These are phyloP conservation scores for Tonatia bakeri DNA, from an alignment of 2,113 vertebrate genomes.

Conservation along the genomic window DNA sequence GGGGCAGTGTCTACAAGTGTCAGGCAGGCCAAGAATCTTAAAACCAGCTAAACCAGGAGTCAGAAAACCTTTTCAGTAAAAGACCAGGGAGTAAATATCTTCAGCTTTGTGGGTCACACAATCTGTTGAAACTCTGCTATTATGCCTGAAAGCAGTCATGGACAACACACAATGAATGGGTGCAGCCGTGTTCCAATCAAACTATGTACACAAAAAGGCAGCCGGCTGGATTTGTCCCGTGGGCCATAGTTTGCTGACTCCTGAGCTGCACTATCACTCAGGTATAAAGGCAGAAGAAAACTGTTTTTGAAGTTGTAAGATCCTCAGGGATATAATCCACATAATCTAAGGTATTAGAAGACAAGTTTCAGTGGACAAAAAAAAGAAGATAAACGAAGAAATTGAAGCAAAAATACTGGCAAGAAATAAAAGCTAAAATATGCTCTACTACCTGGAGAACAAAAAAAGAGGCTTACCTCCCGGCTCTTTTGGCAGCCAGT, in stretches of 20 bases:
- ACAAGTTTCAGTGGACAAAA: conserved; percentile 19
- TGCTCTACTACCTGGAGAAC: conserved; percentile 60
- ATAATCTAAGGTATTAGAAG: not conserved
- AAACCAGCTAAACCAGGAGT: not conserved
- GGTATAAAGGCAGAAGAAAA: not conserved
- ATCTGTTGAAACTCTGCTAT: not conserved
- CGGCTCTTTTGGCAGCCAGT: conserved; percentile 47
- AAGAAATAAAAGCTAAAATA: conserved; percentile 63
- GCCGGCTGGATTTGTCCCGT: not conserved
- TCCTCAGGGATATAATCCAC: not conserved
- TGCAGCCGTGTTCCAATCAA: not conserved
- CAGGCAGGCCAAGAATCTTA: not conserved
- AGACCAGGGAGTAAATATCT: not conserved
- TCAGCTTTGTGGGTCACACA: not conserved
- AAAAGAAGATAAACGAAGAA: conserved; percentile 53
- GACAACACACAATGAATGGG: not conserved
- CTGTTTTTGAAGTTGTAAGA: not conserved
- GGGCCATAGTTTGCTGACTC: not conserved
- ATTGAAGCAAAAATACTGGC: conserved; percentile 31
- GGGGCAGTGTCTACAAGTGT: not conserved
- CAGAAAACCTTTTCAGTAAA: not conserved
- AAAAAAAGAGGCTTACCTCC: conserved; percentile 60
- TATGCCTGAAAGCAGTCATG: not conserved
- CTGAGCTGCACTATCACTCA: not conserved
- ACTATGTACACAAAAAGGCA: not conserved